These are phyloP conservation scores for Emmelina monodactyla DNA, from an alignment of 2,888 invertebrate species.

Conservation along the genomic window DNA sequence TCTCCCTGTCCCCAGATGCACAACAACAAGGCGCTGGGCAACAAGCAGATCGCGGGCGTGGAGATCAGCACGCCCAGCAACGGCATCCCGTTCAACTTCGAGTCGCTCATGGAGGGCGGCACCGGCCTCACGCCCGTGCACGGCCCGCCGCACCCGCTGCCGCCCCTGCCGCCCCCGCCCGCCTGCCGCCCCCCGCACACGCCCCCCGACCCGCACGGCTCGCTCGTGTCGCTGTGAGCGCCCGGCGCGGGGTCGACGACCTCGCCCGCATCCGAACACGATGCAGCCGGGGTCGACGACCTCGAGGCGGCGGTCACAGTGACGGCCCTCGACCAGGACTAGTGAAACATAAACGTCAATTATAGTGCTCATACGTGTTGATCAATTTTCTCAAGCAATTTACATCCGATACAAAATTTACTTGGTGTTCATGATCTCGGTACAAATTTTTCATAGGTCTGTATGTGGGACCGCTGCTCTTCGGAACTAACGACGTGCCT, in stretches of 20 bases:
- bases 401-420: too few relatives aligned
- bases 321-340: too few relatives aligned
- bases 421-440: too few relatives aligned
- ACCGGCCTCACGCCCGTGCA: conserved; percentile 88
- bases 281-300: too few relatives aligned
- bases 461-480: too few relatives aligned
- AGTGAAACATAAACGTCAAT: too few relatives aligned
- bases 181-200: conserved; percentile 73
- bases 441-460: too few relatives aligned
- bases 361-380: too few relatives aligned
- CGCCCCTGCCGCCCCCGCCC: conserved; percentile 78
- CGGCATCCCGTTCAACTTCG: conserved; percentile 89
- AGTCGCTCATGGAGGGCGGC: conserved; percentile 92
- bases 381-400: too few relatives aligned
- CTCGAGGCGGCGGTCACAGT: too few relatives aligned
- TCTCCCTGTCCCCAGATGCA: conserved; percentile 37
- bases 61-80: conserved; percentile 88
- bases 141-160: conserved; percentile 73
- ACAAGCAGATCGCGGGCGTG: conserved; percentile 77
- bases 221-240: conserved; percentile 88
- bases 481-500: conserved; percentile 8
- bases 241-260: too few relatives aligned
- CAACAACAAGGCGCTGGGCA: conserved; percentile 49
- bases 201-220: conserved; percentile 78
- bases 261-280: too few relatives aligned